Evolutionary conservation across 2,113 vertebrate species (phyloP).

Genomic region (Stigmatopora nigra): DNA sequence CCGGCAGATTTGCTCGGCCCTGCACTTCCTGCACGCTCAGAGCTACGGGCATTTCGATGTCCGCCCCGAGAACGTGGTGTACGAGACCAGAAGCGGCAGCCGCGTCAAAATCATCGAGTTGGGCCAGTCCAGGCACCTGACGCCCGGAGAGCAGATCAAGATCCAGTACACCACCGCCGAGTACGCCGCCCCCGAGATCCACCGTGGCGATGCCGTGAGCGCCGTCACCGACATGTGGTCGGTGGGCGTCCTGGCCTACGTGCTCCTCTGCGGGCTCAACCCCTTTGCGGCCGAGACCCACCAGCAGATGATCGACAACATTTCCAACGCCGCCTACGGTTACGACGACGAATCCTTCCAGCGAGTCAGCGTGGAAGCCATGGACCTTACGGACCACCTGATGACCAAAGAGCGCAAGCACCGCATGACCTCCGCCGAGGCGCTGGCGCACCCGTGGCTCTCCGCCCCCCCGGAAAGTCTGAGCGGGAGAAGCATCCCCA

Average conservation of each 20-base stretch:
- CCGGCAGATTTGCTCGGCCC: constrained; percentile 85
- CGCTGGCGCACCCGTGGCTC: constrained; percentile 85
- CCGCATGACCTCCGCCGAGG: constrained; percentile 92
- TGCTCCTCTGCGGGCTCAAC: constrained; percentile 90
- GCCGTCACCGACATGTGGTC: constrained; percentile 97
- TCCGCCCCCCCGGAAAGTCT: constrained; percentile 78
- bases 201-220: constrained; percentile 91
- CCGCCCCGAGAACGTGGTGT: constrained; percentile 93
- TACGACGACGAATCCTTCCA: constrained; percentile 95
- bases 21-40: constrained; percentile 83
- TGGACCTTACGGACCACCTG: constrained; percentile 90
- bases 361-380: constrained; percentile 80
- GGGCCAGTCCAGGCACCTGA: constrained; percentile 87
- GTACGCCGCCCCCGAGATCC: constrained; percentile 92
- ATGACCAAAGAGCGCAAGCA: constrained; percentile 92
- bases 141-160: constrained; percentile 89
- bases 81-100: constrained; percentile 83
- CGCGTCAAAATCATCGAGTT: constrained; percentile 91
- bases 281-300: constrained; percentile 96
- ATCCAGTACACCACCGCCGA: constrained; percentile 88
- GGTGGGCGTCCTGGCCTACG: constrained; percentile 85
- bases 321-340: constrained; percentile 87
- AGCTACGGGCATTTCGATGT: constrained; percentile 94
- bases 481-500: constrained; percentile 82
- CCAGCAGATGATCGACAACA: constrained; percentile 94